Percentiles rank a stretch among this genome's conserved stretches.
phyloP scores from a whole-genome alignment of 2,888 invertebrate genomes.

The Ashinkailepas kermadecensis region DNA sequence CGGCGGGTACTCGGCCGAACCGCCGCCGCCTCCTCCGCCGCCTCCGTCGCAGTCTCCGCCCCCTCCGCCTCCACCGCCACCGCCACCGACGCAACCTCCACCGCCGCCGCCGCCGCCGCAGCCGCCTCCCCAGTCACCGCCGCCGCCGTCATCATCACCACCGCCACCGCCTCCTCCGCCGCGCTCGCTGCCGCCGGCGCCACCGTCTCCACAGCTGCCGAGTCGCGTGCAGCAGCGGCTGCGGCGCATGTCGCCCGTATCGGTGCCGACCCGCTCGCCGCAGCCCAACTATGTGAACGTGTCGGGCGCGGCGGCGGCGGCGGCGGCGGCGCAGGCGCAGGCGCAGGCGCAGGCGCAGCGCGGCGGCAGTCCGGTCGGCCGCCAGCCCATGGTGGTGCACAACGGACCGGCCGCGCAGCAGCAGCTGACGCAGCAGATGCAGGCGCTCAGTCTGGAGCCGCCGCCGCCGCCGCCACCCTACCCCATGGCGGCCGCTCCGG shows the following conservation, averaged over 20 bases:
- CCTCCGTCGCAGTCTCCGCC: conserved; percentile 24
- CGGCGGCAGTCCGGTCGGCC: conserved; percentile 53
- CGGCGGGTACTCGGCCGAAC: conserved; percentile 44
- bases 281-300: conserved; percentile 28
- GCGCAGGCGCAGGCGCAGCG: conserved; percentile 51
- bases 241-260: conserved; percentile 64
- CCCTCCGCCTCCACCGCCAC: conserved; percentile 8
- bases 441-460: conserved; percentile 61
- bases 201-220: conserved; percentile 45
- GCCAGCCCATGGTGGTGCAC: conserved; percentile 66
- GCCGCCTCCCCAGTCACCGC: conserved; percentile 26
- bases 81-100: conserved; percentile 28
- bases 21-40: conserved; percentile 38
- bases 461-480: conserved; percentile 60
- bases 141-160: conserved; percentile 45
- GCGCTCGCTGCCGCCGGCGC: conserved; percentile 2
- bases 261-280: conserved; percentile 25
- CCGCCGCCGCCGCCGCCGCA: conserved; percentile 27
- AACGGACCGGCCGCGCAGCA: conserved; percentile 74
- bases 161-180: conserved; percentile 31
- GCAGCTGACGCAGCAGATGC: conserved; percentile 79
- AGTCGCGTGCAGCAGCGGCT: conserved; percentile 61
- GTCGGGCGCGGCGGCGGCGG: conserved; percentile 37
- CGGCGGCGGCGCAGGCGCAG: conserved; percentile 38
- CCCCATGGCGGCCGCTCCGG: conserved; percentile 51